These are phyloP conservation scores for Diadophis punctatus DNA, from an alignment of 2,113 vertebrate genomes.

Conservation along the genomic window DNA sequence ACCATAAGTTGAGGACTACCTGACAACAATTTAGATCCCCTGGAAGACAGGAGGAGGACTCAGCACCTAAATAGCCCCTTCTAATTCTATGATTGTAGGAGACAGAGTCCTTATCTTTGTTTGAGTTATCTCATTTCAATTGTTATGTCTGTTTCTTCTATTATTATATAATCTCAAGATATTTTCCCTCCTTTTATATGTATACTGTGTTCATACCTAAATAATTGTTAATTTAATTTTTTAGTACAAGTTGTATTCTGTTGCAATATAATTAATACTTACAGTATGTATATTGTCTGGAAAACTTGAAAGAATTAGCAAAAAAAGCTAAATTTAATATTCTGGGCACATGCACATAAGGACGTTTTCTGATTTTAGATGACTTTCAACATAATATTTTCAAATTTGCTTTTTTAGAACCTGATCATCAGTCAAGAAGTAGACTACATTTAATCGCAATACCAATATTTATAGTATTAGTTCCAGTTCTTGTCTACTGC, in stretches of 20 bases:
- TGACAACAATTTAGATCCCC: not conserved
- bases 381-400: not conserved
- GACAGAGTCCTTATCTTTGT: not conserved
- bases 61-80: not conserved
- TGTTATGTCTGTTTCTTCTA: not conserved
- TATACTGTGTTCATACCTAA: not conserved
- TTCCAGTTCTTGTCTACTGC: rapidly evolving
- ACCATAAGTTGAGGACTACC: not conserved
- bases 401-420: not conserved
- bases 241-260: not conserved
- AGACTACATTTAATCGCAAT: not conserved
- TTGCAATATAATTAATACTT: not conserved
- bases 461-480: not conserved
- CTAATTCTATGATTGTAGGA: not conserved
- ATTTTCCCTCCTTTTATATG: not conserved
- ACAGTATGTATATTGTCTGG: no score
- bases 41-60: not conserved
- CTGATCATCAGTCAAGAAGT: not conserved
- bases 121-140: not conserved
- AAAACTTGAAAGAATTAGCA: no score
- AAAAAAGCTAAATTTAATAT: no score
- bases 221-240: not conserved
- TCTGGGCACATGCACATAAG: not conserved
- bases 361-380: not conserved
- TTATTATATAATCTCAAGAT: not conserved